Conservation (phyloP, 2,888 invertebrate genomes). For the Coelopa pilipes region DNA sequence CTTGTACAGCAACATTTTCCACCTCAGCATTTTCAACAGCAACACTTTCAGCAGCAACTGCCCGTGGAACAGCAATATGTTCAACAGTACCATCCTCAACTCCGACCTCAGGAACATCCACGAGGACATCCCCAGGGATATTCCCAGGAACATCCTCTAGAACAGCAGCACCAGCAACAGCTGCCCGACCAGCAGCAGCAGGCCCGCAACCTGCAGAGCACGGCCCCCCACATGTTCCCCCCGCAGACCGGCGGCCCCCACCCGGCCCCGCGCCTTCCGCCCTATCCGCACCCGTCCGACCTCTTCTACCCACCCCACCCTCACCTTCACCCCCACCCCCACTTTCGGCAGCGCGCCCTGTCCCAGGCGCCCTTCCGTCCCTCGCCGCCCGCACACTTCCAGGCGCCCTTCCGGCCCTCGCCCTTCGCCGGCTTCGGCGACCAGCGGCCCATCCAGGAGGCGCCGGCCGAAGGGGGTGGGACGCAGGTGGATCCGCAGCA, state of each 20-base stretch:
- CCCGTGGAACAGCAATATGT: conserved; percentile 6
- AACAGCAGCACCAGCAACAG: conserved; percentile 14
- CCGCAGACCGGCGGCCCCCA: not conserved
- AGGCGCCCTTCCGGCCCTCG: conserved; percentile 52
- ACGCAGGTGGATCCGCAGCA: no score
- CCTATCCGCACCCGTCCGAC: conserved; percentile 3
- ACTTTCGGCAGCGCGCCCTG: not conserved
- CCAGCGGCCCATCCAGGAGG: conserved; percentile 38
- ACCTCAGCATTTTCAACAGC: not conserved
- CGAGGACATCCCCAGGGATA: not conserved
- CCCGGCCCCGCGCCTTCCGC: not conserved
- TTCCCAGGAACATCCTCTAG: conserved; percentile 1
- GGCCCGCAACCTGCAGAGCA: conserved; percentile 24
- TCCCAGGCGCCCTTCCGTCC: conserved; percentile 1
- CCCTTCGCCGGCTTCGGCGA: conserved; percentile 52
- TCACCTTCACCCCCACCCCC: conserved; percentile 12
- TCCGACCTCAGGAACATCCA: not conserved
- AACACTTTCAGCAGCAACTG: not conserved
- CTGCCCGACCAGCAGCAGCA: conserved; percentile 7
- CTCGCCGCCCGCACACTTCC: conserved; percentile 38
- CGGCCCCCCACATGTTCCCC: conserved; percentile 29
- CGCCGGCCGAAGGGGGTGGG: conserved; percentile 14
- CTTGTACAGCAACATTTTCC: no score
- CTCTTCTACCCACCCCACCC: conserved; percentile 8
- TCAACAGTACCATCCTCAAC: not conserved